Evolutionary conservation across 1,140 invertebrate genomes (phyloP).

Genomic region (Papilio machaon): DNA sequence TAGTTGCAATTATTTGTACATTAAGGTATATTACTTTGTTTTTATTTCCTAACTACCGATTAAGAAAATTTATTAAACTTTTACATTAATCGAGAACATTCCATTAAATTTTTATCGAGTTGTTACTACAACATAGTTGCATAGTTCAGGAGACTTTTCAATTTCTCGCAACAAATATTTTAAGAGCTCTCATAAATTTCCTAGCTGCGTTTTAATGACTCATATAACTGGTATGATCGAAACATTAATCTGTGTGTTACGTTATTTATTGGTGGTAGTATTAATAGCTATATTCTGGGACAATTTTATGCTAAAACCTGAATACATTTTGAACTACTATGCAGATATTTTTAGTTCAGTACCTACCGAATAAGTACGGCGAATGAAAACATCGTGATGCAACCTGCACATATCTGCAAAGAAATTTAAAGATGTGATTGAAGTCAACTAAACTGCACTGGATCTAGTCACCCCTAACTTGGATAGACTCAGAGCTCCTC

Average conservation of each 20-base stretch:
- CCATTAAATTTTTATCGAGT: background rate
- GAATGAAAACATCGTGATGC: no score
- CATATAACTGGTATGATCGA: background rate
- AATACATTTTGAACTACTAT: no score
- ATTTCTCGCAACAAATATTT: background rate
- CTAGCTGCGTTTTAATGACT: background rate
- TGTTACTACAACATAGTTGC: slow-evolving; percentile 6
- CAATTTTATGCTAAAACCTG: no score
- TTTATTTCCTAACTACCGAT: no score
- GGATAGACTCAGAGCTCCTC: no score
- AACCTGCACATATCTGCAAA: no score
- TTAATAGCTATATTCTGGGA: background rate
- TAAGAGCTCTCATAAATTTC: slow-evolving; percentile 4
- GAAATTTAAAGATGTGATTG: no score
- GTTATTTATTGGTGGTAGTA: background rate
- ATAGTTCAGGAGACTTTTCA: background rate
- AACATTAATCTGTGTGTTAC: background rate
- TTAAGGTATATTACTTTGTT: background rate
- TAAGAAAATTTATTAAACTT: no score
- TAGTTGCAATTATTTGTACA: background rate
- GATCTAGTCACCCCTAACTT: no score
- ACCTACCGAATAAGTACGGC: no score
- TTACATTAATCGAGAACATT: background rate
- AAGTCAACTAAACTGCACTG: no score
- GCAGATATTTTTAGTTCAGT: no score